Base-by-base conservation (phyloP, 2,797 vertebrate genomes). In the Sebastes iracundus region DNA sequence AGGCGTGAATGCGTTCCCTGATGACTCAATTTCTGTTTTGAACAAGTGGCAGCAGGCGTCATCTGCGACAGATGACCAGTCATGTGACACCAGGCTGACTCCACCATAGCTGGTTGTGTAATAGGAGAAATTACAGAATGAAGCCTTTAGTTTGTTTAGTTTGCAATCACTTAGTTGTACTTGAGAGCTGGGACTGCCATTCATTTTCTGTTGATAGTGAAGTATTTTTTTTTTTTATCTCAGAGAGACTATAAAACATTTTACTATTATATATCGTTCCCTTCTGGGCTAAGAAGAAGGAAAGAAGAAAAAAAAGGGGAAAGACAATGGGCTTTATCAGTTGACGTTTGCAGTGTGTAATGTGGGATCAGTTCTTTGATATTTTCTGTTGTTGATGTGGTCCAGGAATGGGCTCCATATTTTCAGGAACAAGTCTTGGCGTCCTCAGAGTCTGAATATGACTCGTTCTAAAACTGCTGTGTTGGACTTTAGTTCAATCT, bases 11-110 rank as follows among this genome's bases (percentile, higher is more conserved):
- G 32, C 20, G 76, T 77, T 55, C 18, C 62, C 73, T 6, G 14
- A 80, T 87, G 85, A 93, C 63, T 90, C 72, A 82, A 1, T 73
- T 69, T 81, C 23, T 87, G 84, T 80, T 88, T 82, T 81, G 74
- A 87, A 71, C 67, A 74, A 55, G 65, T 66, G 49, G 79, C 63
- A 52, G 78, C 69, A 23, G 71, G 59, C 71, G n/a, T 86, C 79
- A 83, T 84, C 69, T 33, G 62, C 35, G 27, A 75, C 78, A 86
- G 76, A 89, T 75, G 77, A 84, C 72, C 71, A 28, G 72, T 83
- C 88, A 82, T 85, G 80, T 83, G 90, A 90, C 70, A 23, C 32
- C 3, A 2, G 53, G 77, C 78, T 79, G 77, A 85, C 79, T 78
- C 69, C 77, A 71, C 32, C 58, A 11, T 9, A 69, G 60, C 75